phyloP scores from a whole-genome alignment of 2,113 vertebrate genomes.

The Dendrocopos noguchii region DNA sequence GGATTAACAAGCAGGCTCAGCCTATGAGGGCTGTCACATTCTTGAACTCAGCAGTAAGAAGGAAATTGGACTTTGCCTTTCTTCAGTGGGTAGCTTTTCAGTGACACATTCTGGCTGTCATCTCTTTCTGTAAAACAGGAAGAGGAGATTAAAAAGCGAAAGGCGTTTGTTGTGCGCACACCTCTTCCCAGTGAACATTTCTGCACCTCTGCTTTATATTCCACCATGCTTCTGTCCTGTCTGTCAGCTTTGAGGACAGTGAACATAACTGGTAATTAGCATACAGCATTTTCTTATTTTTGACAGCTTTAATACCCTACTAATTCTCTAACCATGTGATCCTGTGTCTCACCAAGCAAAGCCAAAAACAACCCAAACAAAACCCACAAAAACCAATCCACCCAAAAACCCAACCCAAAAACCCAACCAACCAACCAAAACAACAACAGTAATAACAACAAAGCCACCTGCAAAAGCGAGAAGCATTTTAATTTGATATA shows the following conservation, averaged over 20 bases:
- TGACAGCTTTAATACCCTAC: not conserved
- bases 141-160: not conserved
- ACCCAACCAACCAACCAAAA: too few relatives aligned
- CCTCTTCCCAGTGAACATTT: not conserved
- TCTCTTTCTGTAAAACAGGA: conserved; percentile 83
- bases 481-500: conserved; percentile 12
- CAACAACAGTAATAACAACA: too few relatives aligned
- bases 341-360: not conserved
- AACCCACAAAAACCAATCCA: too few relatives aligned
- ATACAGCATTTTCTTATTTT: not conserved
- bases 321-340: not conserved
- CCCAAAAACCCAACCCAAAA: too few relatives aligned
- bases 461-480: not conserved
- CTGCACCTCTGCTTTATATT: not conserved
- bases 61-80: not conserved
- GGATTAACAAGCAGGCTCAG: not conserved
- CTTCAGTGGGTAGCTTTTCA: conserved; percentile 50
- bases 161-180: not conserved
- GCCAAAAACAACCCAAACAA: too few relatives aligned
- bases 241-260: not conserved
- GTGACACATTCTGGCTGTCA: conserved; percentile 84
- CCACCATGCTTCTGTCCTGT: not conserved
- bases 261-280: not conserved
- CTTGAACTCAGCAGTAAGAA: not conserved
- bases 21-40: not conserved